phyloP scores from a whole-genome alignment of 2,888 invertebrate species.

The Rhogogaster chlorosoma region DNA sequence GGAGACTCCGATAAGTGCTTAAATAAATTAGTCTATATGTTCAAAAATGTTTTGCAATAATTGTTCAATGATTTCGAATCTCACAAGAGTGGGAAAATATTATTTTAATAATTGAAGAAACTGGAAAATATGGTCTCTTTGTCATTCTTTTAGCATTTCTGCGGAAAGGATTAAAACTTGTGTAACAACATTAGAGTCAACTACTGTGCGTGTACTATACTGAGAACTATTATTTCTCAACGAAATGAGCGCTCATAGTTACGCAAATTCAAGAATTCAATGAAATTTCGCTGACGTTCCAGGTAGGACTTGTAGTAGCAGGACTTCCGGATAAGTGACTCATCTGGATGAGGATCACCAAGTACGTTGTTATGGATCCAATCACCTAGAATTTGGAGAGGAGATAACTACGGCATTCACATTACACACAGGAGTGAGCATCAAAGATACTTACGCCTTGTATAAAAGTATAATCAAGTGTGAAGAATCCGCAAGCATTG shows the following conservation, averaged over 20 bases:
- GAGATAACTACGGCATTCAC: background rate
- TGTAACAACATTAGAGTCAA: too few relatives aligned
- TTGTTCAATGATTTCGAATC: too few relatives aligned
- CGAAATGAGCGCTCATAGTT: background rate
- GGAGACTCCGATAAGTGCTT: too few relatives aligned
- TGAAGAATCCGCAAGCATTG: conserved; percentile 67
- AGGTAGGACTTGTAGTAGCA: background rate
- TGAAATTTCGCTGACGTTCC: background rate
- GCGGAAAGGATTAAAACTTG: too few relatives aligned
- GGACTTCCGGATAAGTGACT: background rate
- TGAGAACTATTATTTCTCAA: background rate
- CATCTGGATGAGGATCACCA: conserved; percentile 23
- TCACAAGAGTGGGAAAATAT: too few relatives aligned
- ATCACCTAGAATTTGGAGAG: background rate
- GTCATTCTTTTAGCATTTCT: too few relatives aligned
- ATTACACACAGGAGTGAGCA: background rate
- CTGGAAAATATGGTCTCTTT: too few relatives aligned
- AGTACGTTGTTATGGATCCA: conserved; percentile 19
- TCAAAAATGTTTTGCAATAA: too few relatives aligned
- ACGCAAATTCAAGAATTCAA: background rate
- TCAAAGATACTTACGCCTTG: background rate
- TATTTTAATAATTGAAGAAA: too few relatives aligned
- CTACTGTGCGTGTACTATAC: too few relatives aligned
- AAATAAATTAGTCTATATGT: too few relatives aligned
- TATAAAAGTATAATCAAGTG: conserved; percentile 56